Percentiles rank a stretch among this genome's conserved stretches.
Conservation (phyloP, 2,888 invertebrate species). For the Sipha maydis region DNA sequence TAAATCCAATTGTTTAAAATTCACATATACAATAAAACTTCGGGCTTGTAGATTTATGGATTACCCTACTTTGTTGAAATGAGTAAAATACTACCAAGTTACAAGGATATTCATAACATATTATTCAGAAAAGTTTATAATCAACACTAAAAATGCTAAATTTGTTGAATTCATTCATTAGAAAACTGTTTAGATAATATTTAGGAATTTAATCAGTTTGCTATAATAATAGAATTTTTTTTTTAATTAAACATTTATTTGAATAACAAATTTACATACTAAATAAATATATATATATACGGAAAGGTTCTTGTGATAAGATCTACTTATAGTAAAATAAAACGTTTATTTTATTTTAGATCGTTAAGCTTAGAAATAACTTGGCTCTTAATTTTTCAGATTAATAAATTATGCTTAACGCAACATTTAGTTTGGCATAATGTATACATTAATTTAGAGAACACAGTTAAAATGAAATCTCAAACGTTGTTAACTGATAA, state of each 20-base stretch:
- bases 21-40: neutral
- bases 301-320: neutral
- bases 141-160: neutral
- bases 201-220: neutral
- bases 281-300: too few relatives aligned
- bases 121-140: neutral
- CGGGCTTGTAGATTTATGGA: neutral
- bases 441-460: too few relatives aligned
- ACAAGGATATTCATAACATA: neutral
- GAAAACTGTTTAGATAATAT: neutral
- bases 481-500: too few relatives aligned
- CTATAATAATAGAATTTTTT: too few relatives aligned
- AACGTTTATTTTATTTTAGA: neutral
- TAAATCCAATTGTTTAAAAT: neutral
- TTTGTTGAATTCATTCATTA: conserved; percentile 20
- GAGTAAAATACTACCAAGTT: neutral
- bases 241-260: too few relatives aligned
- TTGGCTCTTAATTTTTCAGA: neutral
- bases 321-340: too few relatives aligned
- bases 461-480: too few relatives aligned
- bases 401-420: too few relatives aligned
- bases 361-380: neutral
- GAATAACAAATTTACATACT: too few relatives aligned
- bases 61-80: conserved; percentile 15
- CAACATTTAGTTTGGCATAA: too few relatives aligned